phyloP scores from a whole-genome alignment of 1,140 invertebrate species.

The Musca vetustissima region DNA sequence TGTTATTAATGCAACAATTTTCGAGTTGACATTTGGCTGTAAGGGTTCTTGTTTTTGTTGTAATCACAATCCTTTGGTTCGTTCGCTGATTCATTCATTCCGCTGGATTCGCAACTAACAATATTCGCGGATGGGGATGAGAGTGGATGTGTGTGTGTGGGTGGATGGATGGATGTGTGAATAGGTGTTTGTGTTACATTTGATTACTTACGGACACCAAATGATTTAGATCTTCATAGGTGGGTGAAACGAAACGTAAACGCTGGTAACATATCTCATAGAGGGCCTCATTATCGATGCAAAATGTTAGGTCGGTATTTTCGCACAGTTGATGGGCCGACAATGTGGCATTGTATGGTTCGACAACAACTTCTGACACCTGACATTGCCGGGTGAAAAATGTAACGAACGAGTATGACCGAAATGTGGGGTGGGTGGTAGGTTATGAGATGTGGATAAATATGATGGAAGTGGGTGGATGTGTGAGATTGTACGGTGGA shows the following conservation, averaged over 20 bases:
- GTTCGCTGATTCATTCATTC: no score
- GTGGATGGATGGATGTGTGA: neutral
- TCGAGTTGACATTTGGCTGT: no score
- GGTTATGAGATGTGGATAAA: no score
- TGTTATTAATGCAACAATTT: no score
- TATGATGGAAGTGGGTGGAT: neutral
- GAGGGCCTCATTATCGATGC: slow-evolving; percentile 69
- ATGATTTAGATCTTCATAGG: slow-evolving; percentile 77
- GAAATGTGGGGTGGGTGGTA: no score
- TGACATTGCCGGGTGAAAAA: slow-evolving; percentile 45
- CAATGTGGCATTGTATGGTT: slow-evolving; percentile 79
- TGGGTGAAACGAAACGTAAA: slow-evolving; percentile 72
- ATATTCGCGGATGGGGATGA: neutral
- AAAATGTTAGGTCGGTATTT: slow-evolving; percentile 73
- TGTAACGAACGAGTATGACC: no score
- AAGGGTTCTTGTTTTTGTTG: no score
- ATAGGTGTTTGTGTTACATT: neutral
- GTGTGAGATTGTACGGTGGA: neutral
- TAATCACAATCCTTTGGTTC: no score
- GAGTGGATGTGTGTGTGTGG: neutral
- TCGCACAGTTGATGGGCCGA: slow-evolving; percentile 80
- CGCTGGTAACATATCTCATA: slow-evolving; percentile 70
- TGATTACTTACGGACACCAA: slow-evolving; percentile 65
- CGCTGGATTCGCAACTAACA: neutral
- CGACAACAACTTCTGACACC: slow-evolving; percentile 72